Evolutionary conservation across 2,797 vertebrate genomes (phyloP).

Genomic region (Tamandua tetradactyla): DNA sequence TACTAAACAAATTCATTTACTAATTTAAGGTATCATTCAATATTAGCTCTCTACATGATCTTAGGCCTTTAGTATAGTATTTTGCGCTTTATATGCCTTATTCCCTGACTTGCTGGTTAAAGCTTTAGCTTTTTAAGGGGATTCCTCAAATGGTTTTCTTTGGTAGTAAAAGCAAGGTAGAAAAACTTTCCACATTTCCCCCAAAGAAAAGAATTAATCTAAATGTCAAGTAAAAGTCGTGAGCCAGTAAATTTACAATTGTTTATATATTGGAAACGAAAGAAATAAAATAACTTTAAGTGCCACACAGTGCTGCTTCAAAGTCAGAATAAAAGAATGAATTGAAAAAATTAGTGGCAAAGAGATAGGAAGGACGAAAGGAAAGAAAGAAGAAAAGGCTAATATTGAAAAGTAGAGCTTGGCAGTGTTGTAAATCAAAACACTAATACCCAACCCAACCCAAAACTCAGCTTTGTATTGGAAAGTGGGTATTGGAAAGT

Average conservation of each 20-base stretch:
- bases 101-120: slow-evolving; percentile 8
- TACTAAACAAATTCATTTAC: slow-evolving; percentile 4
- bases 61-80: background rate
- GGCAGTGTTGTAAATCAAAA: slow-evolving; percentile 12
- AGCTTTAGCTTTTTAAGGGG: background rate
- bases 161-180: background rate
- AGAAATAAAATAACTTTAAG: slow-evolving; percentile 31
- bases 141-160: background rate
- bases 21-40: background rate
- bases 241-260: slow-evolving; percentile 35
- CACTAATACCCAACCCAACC: background rate
- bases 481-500: slow-evolving; percentile 36
- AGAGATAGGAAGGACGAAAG: background rate
- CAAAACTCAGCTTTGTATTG: background rate
- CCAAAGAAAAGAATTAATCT: background rate
- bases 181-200: background rate
- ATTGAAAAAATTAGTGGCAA: background rate
- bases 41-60: background rate
- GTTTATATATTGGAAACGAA: slow-evolving; percentile 5
- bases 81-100: slow-evolving; percentile 16
- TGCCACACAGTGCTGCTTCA: background rate
- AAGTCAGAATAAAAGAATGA: slow-evolving; percentile 30
- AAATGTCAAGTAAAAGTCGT: slow-evolving; percentile 28
- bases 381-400: background rate
- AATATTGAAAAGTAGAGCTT: background rate